These are phyloP conservation scores for Tympanoctomys barrerae DNA, from an alignment of 2,797 vertebrate genomes.

Conservation along the genomic window DNA sequence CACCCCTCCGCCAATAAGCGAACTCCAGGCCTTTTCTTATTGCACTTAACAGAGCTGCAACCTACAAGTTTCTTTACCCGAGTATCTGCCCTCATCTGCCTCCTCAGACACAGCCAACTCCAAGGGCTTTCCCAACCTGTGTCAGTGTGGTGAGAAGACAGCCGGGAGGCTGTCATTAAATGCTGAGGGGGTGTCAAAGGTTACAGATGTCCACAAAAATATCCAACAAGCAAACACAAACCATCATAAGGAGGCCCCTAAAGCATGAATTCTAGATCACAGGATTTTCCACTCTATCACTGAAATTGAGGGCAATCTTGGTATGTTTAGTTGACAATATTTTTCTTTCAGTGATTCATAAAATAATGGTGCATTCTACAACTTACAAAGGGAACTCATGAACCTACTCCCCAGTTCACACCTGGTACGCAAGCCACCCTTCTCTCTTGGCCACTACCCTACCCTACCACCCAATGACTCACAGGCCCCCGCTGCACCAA, in stretches of 20 bases:
- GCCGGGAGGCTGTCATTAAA: not conserved
- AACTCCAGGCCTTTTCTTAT: not conserved
- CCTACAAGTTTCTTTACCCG: slow-evolving; percentile 24
- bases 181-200: slow-evolving; percentile 23
- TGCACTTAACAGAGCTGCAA: slow-evolving; percentile 6
- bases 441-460: not conserved
- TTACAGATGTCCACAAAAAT: not conserved
- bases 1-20: not conserved
- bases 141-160: not conserved
- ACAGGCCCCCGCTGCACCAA: no score
- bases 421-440: not conserved
- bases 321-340: not conserved
- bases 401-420: not conserved
- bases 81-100: not conserved
- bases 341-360: slow-evolving; percentile 47
- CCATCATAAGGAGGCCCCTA: not conserved
- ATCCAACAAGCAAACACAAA: not conserved
- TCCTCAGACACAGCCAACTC: not conserved
- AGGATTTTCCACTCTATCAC: slow-evolving; percentile 52
- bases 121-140: not conserved
- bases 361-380: slow-evolving; percentile 20
- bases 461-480: not conserved
- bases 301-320: slow-evolving; percentile 17
- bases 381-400: not conserved
- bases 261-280: slow-evolving; percentile 21